Evolutionary conservation across 2,888 invertebrate species (phyloP), one percentile per base, ranked within the genome.

Genomic region (Drosophila prostipennis): DNA sequence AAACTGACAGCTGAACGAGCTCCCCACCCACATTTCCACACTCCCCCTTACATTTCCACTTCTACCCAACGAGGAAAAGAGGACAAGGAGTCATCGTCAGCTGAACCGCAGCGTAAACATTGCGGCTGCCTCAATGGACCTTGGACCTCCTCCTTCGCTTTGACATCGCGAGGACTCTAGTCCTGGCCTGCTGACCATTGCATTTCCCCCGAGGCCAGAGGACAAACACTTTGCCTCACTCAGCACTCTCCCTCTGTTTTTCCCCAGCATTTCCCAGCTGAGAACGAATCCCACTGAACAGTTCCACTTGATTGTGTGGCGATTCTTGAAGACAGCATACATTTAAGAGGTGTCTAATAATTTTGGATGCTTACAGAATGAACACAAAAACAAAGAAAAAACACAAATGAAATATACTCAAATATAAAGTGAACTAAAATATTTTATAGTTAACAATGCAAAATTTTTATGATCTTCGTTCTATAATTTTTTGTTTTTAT

Each of bases 21-120:
- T 32, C 48, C 32, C 34, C 34, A 34, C 48, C 48, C 48, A 19
- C 45, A n/a, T 6, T 14, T 29, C 29, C 32, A 11, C 32, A 29
- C 29, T 2, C 29, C 6, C 29, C 29, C 32, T 11, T 32, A 14
- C 14, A 34, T 34, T 34, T 10, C 32, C 32, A 11, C 29, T 29
- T 34, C 32, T 11, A 11, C 11, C 16, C 3, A 19, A 3, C 32
- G 5, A 19, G 19, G 13, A n/a, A n/a, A n/a, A n/a, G n/a, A n/a
- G 37, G 7, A 14, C 37, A 14, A 10, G 40, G 10, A 40, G 40
- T 39, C 65, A n/a, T 26, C 23, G 13, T 37, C 68, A 55, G 46
- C 55, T 55, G 72, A 65, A 61, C 75, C 65, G 58, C 63, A 77
- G 74, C 74, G 82, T 80, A 73, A 82, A 85, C 76, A 82, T 82